phyloP scores from a whole-genome alignment of 2,797 vertebrate genomes.

The Clangula hyemalis region DNA sequence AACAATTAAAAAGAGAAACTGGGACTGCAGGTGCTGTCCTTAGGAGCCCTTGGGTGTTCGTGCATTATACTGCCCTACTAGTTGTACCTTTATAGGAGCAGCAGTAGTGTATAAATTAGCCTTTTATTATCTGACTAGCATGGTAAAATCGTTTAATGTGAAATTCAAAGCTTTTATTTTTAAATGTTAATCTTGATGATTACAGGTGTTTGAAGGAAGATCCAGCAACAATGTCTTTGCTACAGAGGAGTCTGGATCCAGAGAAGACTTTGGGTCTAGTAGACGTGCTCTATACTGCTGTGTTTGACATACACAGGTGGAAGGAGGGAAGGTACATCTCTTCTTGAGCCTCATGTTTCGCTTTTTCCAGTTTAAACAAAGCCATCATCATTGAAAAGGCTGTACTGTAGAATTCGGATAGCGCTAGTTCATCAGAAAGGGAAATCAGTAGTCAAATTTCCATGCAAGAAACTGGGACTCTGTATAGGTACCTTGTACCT shows the following conservation, averaged over 20 bases:
- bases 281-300: slow-evolving; percentile 95
- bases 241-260: slow-evolving; percentile 95
- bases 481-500: background rate
- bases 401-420: background rate
- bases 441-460: background rate
- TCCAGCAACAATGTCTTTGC: slow-evolving; percentile 97
- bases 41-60: background rate
- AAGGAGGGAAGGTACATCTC: slow-evolving; percentile 89
- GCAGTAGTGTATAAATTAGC: background rate
- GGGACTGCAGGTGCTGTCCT: background rate
- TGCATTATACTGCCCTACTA: background rate
- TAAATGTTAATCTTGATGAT: background rate
- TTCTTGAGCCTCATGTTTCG: background rate
- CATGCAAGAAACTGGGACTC: background rate
- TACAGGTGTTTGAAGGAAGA: slow-evolving; percentile 98
- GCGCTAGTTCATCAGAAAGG: background rate
- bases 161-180: background rate
- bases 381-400: background rate
- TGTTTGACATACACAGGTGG: slow-evolving; percentile 94
- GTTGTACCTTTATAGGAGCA: background rate
- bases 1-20: background rate
- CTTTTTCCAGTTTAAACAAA: background rate
- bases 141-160: background rate
- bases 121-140: background rate
- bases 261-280: slow-evolving; percentile 96